Evolutionary conservation across 2,888 invertebrate genomes (phyloP), one percentile per base, ranked within the genome.

Genomic region (Cremastobaeus sp.): DNA sequence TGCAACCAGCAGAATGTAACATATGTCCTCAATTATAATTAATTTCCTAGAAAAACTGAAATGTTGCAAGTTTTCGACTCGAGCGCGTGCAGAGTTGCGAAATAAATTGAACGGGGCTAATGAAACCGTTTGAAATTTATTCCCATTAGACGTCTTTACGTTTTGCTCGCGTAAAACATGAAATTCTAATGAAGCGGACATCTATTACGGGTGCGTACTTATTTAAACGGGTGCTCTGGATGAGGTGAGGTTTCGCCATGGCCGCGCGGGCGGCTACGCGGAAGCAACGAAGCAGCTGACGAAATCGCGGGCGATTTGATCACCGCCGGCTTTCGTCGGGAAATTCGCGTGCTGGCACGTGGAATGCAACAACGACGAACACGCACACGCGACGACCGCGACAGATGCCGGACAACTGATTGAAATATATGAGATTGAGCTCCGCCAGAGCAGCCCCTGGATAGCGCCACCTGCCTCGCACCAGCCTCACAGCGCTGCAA

Each of bases 341-440:
- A 15, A 30, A 17, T 37, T 59, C 47, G 59, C 47, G 59, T 47
- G 59, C 47, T 28, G 11, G 15, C 12, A 12, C 12, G 43, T 14
- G 43, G 8, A 5, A 32, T 11, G 32, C 50, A 32, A 41, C 39
- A 2, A 50, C 48, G 21, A 39, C 17, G 12, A 39, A 14, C 48
- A 48, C 41, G 20, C 48, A 39, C 50, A 50, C 39, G 14, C 60
- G 60, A 48, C 48, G 39, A 30, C 18, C 60, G 50, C 60, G 60
- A 50, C 37, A 50, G 60, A 41, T 21, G 50, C 28, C 60, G 60
- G 41, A 62, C 32, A 62, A 62, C 60, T 62, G 60, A 62, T 30
- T 12, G 41, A 41, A 62, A n/a, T n/a, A 50, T 50, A 20, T 21
- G 50, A 20, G 41, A 45, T 18, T 9, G 12, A 62, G 60, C 59